Percentiles rank a stretch among this genome's conserved stretches.
Evolutionary conservation across 2,113 vertebrate genomes (phyloP).

Genomic region (Polyodon spathula): DNA sequence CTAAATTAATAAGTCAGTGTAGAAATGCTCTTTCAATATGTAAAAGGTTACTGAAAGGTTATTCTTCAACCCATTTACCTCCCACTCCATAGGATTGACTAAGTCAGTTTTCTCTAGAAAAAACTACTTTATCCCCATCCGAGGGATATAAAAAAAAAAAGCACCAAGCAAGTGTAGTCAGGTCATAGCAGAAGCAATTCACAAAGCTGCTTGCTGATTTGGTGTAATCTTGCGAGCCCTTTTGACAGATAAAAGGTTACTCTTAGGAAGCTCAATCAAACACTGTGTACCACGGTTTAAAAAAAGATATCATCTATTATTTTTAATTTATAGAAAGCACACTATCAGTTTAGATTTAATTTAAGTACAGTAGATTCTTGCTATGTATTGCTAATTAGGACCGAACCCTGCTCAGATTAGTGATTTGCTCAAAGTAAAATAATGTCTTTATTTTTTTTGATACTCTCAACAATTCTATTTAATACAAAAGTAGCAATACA

Average conservation of each 20-base stretch:
- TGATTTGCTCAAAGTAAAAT: too few relatives aligned
- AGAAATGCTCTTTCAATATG: constrained; percentile 36
- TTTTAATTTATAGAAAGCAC: too few relatives aligned
- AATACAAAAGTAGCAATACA: too few relatives aligned
- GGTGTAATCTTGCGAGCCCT: background rate
- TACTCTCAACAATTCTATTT: too few relatives aligned
- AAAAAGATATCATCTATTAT: too few relatives aligned
- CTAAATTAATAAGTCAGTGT: constrained; percentile 39
- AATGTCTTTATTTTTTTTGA: too few relatives aligned
- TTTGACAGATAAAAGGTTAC: background rate
- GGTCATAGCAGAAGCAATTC: background rate
- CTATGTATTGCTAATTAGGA: too few relatives aligned
- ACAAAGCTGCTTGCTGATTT: background rate
- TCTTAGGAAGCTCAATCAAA: background rate
- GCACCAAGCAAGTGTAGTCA: too few relatives aligned
- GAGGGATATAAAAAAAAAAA: background rate
- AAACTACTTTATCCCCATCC: background rate
- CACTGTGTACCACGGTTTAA: too few relatives aligned
- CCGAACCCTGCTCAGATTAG: too few relatives aligned
- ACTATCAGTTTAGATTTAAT: too few relatives aligned
- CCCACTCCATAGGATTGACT: background rate
- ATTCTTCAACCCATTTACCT: constrained; percentile 22
- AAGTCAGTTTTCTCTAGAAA: constrained; percentile 3
- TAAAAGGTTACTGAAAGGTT: constrained; percentile 39
- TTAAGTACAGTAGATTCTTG: too few relatives aligned